Evolutionary conservation across 2,888 invertebrate species (phyloP), one percentile per base, ranked within the genome.

Genomic region (Anthoptus insignis): DNA sequence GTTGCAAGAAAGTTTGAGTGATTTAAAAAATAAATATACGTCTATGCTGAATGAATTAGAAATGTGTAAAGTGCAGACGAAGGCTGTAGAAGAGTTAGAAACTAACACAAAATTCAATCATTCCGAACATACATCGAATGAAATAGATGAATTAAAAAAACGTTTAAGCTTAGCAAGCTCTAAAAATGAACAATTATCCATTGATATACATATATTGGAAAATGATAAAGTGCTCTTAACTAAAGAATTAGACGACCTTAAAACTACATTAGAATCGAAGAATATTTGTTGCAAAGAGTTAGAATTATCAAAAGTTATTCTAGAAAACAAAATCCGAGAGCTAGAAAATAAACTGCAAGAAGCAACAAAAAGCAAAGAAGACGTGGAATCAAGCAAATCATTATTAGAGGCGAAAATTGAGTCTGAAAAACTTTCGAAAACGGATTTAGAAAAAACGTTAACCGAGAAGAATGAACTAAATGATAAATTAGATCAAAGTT

Each of bases 21-120:
- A 91, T 64, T 83, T 95, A 45, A 94, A 93, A 82, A 85, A 84
- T 29, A 94, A 94, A 68, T 94, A 94, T 76, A 94, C 93, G 65
- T 71, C 83, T 73, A 88, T 95, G 83, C 84, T 94, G 52, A 78
- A 78, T 60, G 83, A 94, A 81, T 76, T 88, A 60, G 81, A 88
- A 72, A 73, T 83, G 80, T 80, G 90, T 83, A 84, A 94, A 81
- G 86, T 78, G 78, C 80, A 94, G 80, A 83, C 82, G 2, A 93
- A 93, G 76, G 87, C 90, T 50, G 89, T 93, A 14, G 87, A 94
- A 64, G 91, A 92, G 70, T 75, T 93, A 59, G 94, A 95, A 80
- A 82, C 87, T 78, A 82, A 76, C 75, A 68, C 87, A 71, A 80
- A 82, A 70, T 59, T 76, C 64, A 73, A 89, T 80, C 80, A 83